Conservation (phyloP, 1,140 invertebrate genomes). For the Drosophila kanapiae region DNA sequence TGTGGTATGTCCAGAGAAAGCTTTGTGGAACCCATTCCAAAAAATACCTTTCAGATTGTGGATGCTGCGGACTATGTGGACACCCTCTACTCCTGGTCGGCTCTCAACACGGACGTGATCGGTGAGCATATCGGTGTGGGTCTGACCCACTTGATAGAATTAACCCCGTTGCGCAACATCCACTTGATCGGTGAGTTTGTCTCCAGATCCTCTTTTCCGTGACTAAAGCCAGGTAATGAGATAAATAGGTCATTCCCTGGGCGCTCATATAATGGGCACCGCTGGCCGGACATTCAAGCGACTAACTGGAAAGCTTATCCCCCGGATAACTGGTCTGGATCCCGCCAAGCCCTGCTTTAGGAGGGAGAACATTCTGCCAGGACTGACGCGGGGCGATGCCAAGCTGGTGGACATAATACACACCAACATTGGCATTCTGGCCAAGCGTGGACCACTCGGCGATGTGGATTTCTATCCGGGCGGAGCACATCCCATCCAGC, state of each 20-base stretch:
- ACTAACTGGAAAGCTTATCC: constrained; percentile 74
- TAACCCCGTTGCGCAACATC: constrained; percentile 70
- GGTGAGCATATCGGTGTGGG: constrained; percentile 70
- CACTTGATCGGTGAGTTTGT: constrained; percentile 70
- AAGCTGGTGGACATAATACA: constrained; percentile 90
- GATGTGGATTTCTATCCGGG: constrained; percentile 91
- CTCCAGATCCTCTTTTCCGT: no score
- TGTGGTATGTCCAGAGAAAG: constrained; percentile 49
- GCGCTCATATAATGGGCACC: constrained; percentile 86
- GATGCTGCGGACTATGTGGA: constrained; percentile 78
- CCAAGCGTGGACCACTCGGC: constrained; percentile 83
- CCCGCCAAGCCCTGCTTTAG: constrained; percentile 89
- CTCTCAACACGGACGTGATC: constrained; percentile 78
- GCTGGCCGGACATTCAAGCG: constrained; percentile 85
- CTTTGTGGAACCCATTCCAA: neutral
- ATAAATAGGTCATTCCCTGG: constrained; percentile 81
- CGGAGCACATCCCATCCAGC: constrained; percentile 84
- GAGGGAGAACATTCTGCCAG: constrained; percentile 82
- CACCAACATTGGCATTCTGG: constrained; percentile 90
- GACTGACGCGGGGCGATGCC: constrained; percentile 87
- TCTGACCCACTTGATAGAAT: constrained; percentile 56
- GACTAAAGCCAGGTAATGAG: neutral
- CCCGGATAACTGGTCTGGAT: constrained; percentile 89
- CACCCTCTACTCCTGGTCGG: constrained; percentile 82
- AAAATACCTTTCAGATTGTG: constrained; percentile 46